phyloP scores from a whole-genome alignment of 2,797 vertebrate genomes.

The Amniataba percoides region DNA sequence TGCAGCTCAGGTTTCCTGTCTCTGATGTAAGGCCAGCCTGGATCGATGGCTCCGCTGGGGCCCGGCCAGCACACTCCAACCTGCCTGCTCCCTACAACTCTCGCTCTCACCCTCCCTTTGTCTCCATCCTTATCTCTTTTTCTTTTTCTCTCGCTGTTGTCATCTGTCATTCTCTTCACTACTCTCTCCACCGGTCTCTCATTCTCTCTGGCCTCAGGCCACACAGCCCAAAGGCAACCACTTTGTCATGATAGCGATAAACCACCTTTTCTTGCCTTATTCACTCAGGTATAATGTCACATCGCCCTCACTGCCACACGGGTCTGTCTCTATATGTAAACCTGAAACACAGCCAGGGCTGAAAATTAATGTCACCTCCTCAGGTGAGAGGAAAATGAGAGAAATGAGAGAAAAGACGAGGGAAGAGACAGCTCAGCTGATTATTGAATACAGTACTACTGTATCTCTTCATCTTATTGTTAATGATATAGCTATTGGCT shows the following conservation, averaged over 20 bases:
- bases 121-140: constrained; percentile 67
- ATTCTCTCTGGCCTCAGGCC: constrained; percentile 19
- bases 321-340: background rate
- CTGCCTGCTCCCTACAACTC: constrained; percentile 70
- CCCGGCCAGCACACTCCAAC: constrained; percentile 78
- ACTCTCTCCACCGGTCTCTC: constrained; percentile 28
- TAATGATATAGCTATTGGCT: background rate
- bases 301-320: background rate
- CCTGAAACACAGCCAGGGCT: background rate
- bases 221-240: background rate
- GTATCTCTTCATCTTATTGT: background rate
- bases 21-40: constrained; percentile 85
- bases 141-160: constrained; percentile 60
- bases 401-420: background rate
- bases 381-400: too few relatives aligned
- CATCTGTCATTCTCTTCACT: constrained; percentile 57
- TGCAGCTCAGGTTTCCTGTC: constrained; percentile 85
- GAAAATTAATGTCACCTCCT: background rate
- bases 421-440: background rate
- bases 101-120: constrained; percentile 65
- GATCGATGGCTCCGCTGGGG: constrained; percentile 85
- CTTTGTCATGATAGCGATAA: constrained; percentile 15
- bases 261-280: background rate
- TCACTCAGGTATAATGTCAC: background rate
- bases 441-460: background rate